Evolutionary conservation across 1,140 invertebrate genomes (phyloP), one percentile per base, ranked within the genome.

Genomic region (Bombus superbus): DNA sequence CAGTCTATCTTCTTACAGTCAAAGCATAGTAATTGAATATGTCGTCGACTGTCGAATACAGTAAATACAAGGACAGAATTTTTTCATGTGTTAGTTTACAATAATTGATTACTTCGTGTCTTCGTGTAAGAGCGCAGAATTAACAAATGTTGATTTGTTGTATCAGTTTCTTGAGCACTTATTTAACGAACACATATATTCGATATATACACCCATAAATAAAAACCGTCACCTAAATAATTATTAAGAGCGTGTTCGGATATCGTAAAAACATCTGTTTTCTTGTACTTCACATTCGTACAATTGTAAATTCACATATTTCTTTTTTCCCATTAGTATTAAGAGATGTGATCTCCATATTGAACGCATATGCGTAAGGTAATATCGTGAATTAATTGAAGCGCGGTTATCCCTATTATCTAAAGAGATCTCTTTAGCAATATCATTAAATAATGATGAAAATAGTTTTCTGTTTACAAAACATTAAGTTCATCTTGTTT

Each of bases 141-240:
- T 83, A 69, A 83, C 53, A 69, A 86, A 72, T 28, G n/a, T 76
- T 35, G 11, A 86, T 86, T 86, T 86, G 73, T 76, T 83, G 85
- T 53, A 71, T 82, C 53, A 64, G 74, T 78, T 78, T 66, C 77
- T 78, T 85, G 84, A 85, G 75, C 80, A 88, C 86, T 78, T 85
- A 85, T 85, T 86, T 77, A 85, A 59, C 76, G 83, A 84, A 90
- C 81, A 85, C 86, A 85, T 90, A 86, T 62, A 86, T 62, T 86
- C 73, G 74, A 84, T 83, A 85, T 92, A 89, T 88, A 91, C 84
- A 90, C 85, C 86, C 85, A 86, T 88, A 91, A 91, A 92, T 87
- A 87, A 77, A 62, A 81, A 92, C 92, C 92, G 88, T 89, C 91
- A 92, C 91, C 91, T 90, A 88, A 86, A 85, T 88, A 91, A 83